Evolutionary conservation across 2,797 vertebrate species (phyloP).

Genomic region (Hipposideros larvatus): DNA sequence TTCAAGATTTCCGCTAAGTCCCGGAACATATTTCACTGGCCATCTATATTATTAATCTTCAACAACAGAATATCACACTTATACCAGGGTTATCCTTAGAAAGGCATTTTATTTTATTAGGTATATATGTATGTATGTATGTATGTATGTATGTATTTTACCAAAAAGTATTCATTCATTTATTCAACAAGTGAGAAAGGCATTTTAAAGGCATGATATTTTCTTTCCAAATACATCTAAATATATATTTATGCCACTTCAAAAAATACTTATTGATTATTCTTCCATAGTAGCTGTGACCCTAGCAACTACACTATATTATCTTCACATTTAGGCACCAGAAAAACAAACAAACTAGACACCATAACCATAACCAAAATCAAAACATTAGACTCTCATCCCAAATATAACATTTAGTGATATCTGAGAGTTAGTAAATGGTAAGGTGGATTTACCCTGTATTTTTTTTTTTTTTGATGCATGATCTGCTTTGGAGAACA

Average conservation of each 20-base stretch:
- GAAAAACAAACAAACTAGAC: not conserved
- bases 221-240: not conserved
- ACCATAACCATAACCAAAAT: not conserved
- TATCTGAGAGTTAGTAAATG: not conserved
- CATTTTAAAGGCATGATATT: not conserved
- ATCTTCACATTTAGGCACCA: not conserved
- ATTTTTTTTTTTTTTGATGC: not conserved
- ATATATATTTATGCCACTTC: not conserved
- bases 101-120: not conserved
- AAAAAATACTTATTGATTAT: not conserved
- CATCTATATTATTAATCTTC: not conserved
- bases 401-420: not conserved
- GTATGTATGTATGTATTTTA: too few species aligned
- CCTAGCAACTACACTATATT: not conserved
- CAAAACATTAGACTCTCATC: rapidly evolving
- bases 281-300: not conserved
- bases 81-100: not conserved
- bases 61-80: not conserved
- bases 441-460: not conserved
- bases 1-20: not conserved
- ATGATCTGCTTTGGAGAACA: not conserved
- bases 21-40: not conserved
- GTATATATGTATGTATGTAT: too few species aligned
- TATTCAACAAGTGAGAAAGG: not conserved
- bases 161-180: too few species aligned